Base-by-base conservation (phyloP, 2,797 vertebrate species). In the Tachyglossus aculeatus region DNA sequence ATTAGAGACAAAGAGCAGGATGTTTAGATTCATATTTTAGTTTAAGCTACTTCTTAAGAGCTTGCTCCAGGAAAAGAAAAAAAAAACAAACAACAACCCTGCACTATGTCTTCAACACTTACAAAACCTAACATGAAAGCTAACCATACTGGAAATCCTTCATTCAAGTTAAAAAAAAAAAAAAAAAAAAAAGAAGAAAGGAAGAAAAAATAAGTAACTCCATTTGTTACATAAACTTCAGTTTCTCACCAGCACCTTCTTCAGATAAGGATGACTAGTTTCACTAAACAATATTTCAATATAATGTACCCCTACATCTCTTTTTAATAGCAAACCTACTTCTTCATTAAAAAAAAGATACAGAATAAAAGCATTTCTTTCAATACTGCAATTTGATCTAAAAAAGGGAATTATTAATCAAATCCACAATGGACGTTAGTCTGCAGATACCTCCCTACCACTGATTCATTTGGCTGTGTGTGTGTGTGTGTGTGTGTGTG, bases 331-430 rank as follows among this genome's bases (percentile, higher is more conserved):
- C 56, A 76, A 77, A 88, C 48, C 51, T 83, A 84, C 48, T 80
- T 82, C 51, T 76, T 86, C 66, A 75, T 78, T 77, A 85, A 82
- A 68, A 51, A 66, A 60, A 65, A 78, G 45, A 29, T 78, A 81
- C 11, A 33, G 58, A 84, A 77, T 79, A 85, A 88, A 82, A 88
- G 39, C 57, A 29, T 78, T 88, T 88, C 69, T 82, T 78, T 92
- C 74, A 56, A 88, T 84, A 77, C 88, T 86, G 89, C 75, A 90
- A 91, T 88, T 83, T 86, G 89, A 95, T 88, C 88, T 89, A 70
- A 78, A 81, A 77, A 89, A 89, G 81, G 78, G 80, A 83, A 88
- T 89, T 86, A 88, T 85, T 83, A 80, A 85, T 86, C 85, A 88
- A 86, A 85, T 79, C 86, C 73, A 81, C 88, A 83, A 21, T 59